Evolutionary conservation across 1,140 invertebrate genomes (phyloP), one percentile per base, ranked within the genome.

Genomic region (Cephus cinctus): DNA sequence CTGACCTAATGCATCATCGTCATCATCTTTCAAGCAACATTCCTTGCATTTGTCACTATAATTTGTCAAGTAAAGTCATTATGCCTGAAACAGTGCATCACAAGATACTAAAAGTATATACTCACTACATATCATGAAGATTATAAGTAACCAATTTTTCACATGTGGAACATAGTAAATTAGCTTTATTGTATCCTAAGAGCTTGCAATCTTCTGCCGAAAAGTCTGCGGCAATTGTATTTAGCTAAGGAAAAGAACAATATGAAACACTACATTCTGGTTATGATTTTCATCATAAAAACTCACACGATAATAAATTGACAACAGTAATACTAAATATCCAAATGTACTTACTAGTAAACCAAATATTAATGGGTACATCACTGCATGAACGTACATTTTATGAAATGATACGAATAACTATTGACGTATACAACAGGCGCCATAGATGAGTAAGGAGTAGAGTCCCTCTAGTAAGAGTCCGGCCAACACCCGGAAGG

Each of bases 101-200:
- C 14, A 19, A 5, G 36, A 19, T 36, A 4, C 23, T 31, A 22
- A 14, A 42, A 18, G 31, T 4, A 18, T 25, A 52, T 49, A 76
- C 69, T 69, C 75, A 84, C 83, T 81, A 76, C 47, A 91, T 63
- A 31, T 81, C 73, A 43, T 84, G 80, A 42, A 96, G 76, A 39
- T 86, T 82, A 71, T 88, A 92, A 53, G 90, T 85, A 43, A 83
- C 81, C 18, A 96, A 76, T 65, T 89, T 85, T 61, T 93, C 86
- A 78, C 94, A 98, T 0, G 88, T 91, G 5, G 89, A 90, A 71
- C 94, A 96, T 57, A 92, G 71, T 44, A 97, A 76, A 71, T 90
- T 90, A 3, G 87, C 82, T 78, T 89, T 91, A 35, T 92, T 89
- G 50, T 94, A 92, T 11, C 94, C 94, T 35, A 94, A 67, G n/a